Conservation (phyloP, 1,140 invertebrate genomes). For the Drosophila obscura region DNA sequence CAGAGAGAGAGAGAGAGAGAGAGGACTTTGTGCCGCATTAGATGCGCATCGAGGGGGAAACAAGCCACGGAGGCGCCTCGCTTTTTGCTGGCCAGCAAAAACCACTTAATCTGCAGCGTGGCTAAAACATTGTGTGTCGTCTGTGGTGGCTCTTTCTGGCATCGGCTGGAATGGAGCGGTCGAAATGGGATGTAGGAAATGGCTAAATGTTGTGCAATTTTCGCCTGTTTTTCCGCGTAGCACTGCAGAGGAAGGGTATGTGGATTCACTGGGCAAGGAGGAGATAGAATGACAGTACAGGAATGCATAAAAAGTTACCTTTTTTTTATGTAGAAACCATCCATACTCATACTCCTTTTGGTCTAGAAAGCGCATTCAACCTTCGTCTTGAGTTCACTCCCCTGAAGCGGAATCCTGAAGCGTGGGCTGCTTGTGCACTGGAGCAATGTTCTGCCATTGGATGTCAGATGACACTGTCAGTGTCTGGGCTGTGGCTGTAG, state of each 20-base stretch:
- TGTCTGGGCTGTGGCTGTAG: slow-evolving; percentile 37
- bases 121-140: slow-evolving; percentile 20
- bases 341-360: no score
- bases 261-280: background rate
- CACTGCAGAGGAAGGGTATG: slow-evolving; percentile 18
- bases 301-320: no score
- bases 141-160: background rate
- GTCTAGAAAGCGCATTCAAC: no score
- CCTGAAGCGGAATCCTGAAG: background rate
- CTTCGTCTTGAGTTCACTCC: no score
- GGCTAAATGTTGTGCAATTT: slow-evolving; percentile 65
- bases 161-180: background rate
- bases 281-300: no score
- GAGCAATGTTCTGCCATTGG: slow-evolving; percentile 14
- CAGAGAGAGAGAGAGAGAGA: background rate
- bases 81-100: slow-evolving; percentile 32
- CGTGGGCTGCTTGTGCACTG: slow-evolving; percentile 19
- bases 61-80: slow-evolving; percentile 19
- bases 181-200: slow-evolving; percentile 29
- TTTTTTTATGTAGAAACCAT: no score
- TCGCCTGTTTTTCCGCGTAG: slow-evolving; percentile 40
- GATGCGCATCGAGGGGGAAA: slow-evolving; percentile 44
- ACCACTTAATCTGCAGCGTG: slow-evolving; percentile 48
- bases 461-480: slow-evolving; percentile 25
- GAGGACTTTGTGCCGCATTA: slow-evolving; percentile 31